Evolutionary conservation across 1,140 invertebrate species (phyloP).

Genomic region (Micrasema longulum): DNA sequence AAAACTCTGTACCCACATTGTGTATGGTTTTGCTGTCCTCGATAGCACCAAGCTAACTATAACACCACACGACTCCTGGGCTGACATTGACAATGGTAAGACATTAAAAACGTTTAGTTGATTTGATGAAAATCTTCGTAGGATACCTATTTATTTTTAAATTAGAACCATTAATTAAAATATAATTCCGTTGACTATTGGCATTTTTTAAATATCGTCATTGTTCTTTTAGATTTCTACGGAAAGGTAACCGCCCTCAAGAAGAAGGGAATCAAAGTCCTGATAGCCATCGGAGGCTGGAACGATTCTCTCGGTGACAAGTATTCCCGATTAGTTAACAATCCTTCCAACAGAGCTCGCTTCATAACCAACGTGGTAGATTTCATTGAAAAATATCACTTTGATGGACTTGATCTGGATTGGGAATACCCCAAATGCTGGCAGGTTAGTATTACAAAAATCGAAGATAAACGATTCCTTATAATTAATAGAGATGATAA

Average conservation of each 20-base stretch:
- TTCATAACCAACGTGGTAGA: slow-evolving; percentile 74
- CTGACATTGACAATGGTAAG: slow-evolving; percentile 76
- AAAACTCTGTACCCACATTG: slow-evolving; percentile 78
- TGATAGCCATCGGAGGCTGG: slow-evolving; percentile 79
- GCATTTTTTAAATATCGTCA: too few relatives aligned
- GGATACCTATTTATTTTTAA: too few relatives aligned
- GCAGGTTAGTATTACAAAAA: slow-evolving; percentile 66
- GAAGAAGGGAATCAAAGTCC: slow-evolving; percentile 74
- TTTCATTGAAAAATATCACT: slow-evolving; percentile 74
- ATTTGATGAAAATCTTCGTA: too few relatives aligned
- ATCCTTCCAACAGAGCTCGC: slow-evolving; percentile 65
- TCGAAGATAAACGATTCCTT: too few relatives aligned
- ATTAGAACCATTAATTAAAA: too few relatives aligned
- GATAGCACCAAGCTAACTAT: slow-evolving; percentile 69
- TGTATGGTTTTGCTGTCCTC: slow-evolving; percentile 79
- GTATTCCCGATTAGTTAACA: slow-evolving; percentile 74
- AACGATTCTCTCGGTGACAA: slow-evolving; percentile 77
- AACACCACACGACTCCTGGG: slow-evolving; percentile 73
- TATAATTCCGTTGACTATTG: too few relatives aligned
- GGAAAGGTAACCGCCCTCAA: slow-evolving; percentile 71
- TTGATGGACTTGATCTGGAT: slow-evolving; percentile 79
- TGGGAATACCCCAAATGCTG: slow-evolving; percentile 83
- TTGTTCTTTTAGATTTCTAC: slow-evolving; percentile 69
- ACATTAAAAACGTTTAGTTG: too few relatives aligned
- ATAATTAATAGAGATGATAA: too few relatives aligned